Base-by-base conservation (phyloP, 2,797 vertebrate genomes). In the Rhinogobio ventralis region DNA sequence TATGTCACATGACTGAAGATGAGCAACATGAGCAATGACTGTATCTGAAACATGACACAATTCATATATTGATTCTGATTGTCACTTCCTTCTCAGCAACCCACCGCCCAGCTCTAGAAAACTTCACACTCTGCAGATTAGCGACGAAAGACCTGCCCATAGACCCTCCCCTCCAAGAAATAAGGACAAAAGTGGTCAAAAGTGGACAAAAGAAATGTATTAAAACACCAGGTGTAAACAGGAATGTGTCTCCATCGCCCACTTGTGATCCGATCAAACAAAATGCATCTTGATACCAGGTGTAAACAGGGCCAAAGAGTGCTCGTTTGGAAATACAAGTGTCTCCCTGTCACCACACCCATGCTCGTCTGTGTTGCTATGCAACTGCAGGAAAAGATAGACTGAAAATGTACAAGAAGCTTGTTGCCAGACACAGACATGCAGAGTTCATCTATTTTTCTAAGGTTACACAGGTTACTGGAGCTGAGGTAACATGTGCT, bases 291-390 rank as follows among this genome's bases (percentile, higher is more conserved):
- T 25, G 25, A n/a, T 25, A 11, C 55, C 55, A 60, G 55, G 23
- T 60, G 55, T 60, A 60, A 60, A n/a, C 55, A 25, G 55, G 55
- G 55, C 55, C 23, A 60, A 86, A 90, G 75, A 90, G 82, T 57
- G 77, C 82, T 86, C 53, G 36, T 81, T 73, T 79, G 68, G 74
- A 90, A 87, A 89, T 85, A 83, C 46, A 84, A 78, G 45, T 81
- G 46, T 80, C 62, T 83, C 81, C 83, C 69, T 73, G 66, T 83
- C 85, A 87, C 90, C 90, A 88, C 91, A 91, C 91, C 88, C 90
- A 68, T 86, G 85, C 87, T 87, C 79, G 78, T 88, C 89, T 87
- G 90, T 81, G 92, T 93, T 92, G 90, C 91, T 91, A 92, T 90
- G 92, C 90, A 91, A 92, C 92, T 81, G 88, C 88, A 89, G 82